These are phyloP conservation scores for Drosophila ercepeae DNA, from an alignment of 1,140 invertebrate species.

Conservation along the genomic window DNA sequence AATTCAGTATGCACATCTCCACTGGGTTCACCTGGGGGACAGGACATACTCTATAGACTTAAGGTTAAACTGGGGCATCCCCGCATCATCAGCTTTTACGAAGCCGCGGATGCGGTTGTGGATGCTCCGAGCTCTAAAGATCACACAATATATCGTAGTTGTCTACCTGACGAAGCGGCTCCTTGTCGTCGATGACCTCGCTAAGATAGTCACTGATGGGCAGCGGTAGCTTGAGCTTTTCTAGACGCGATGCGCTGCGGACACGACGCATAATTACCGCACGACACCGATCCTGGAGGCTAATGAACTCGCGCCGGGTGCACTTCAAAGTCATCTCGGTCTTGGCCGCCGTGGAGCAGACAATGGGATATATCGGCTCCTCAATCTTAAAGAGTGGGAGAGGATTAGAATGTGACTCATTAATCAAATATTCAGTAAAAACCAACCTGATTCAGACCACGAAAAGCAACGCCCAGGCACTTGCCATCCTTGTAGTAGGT, in stretches of 20 bases:
- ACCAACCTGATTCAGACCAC: constrained; percentile 85
- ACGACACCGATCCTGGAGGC: constrained; percentile 88
- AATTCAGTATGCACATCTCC: constrained; percentile 55
- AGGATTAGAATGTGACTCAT: neutral
- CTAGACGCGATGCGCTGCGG: constrained; percentile 81
- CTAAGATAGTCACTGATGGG: constrained; percentile 84
- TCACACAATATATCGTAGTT: constrained; percentile 81
- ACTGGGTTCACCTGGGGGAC: constrained; percentile 46
- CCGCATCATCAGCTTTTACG: neutral
- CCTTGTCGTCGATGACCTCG: constrained; percentile 83
- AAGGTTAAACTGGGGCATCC: constrained; percentile 5
- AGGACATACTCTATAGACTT: constrained; percentile 45
- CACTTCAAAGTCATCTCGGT: constrained; percentile 88
- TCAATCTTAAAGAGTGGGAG: constrained; percentile 47
- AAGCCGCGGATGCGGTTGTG: neutral
- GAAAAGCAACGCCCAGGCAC: constrained; percentile 86
- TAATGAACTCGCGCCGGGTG: constrained; percentile 87
- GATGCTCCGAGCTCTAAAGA: constrained; percentile 55
- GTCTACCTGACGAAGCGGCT: constrained; percentile 75
- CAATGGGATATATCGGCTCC: constrained; percentile 88
- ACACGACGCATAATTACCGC: constrained; percentile 85
- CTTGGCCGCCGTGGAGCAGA: constrained; percentile 90
- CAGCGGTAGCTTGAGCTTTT: constrained; percentile 84
- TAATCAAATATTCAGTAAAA: neutral
- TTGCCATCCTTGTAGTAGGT: constrained; percentile 90